A percentile compares a stretch with the other conserved stretches of the same genome.
Conservation (phyloP, 37 sponge, comb jelly and placozoan genomes). For the Ephydatia muelleri region DNA sequence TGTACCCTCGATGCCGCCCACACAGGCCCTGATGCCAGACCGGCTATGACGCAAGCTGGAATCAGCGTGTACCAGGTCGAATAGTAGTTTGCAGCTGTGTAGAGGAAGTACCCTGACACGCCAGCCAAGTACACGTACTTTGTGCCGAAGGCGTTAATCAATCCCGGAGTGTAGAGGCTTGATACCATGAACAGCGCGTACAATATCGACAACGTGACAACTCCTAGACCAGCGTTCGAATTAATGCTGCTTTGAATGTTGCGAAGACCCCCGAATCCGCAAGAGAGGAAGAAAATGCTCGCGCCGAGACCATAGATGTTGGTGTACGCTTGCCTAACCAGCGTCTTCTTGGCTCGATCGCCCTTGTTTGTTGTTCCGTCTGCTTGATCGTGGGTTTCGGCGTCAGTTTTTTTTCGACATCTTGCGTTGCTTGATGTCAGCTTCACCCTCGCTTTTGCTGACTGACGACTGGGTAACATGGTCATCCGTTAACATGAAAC, state of each 20-base stretch:
- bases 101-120: not conserved
- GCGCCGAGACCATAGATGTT: constrained; percentile 32
- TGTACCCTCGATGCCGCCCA: constrained; percentile 16
- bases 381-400: not conserved
- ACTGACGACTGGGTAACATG: not conserved
- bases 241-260: constrained; percentile 36
- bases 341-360: not conserved
- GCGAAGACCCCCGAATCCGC: not conserved
- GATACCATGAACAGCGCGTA: constrained; percentile 16
- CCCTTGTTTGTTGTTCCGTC: not conserved
- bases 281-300: not conserved
- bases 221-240: constrained; percentile 15
- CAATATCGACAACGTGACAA: constrained; percentile 17
- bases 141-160: not conserved
- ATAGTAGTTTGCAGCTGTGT: constrained; percentile 39
- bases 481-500: not conserved
- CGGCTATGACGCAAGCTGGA: constrained; percentile 27
- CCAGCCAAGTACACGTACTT: constrained; percentile 3
- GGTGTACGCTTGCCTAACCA: constrained; percentile 8
- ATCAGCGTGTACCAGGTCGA: constrained; percentile 45
- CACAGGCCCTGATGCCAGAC: constrained; percentile 30
- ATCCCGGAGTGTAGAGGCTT: not conserved
- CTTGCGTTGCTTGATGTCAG: not conserved
- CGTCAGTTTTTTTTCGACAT: no score
- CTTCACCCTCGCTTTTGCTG: not conserved